Evolutionary conservation across 1,140 invertebrate species (phyloP), one percentile per base, ranked within the genome.

Genomic region (Ips nitidus): DNA sequence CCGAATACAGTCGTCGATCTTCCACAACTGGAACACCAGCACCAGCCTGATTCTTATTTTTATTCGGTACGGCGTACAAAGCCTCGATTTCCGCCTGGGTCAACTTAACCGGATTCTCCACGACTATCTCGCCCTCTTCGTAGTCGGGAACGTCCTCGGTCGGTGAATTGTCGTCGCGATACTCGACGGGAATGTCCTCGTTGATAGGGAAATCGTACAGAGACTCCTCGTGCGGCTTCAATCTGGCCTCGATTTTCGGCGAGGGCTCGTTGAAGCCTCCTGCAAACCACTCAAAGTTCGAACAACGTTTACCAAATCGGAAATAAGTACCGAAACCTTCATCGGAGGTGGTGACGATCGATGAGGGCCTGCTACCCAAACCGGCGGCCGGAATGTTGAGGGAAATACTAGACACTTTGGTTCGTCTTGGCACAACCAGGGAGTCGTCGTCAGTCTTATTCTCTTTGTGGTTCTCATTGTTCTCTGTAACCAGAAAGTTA

Each of bases 181-280:
- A 66, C 59, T 71, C 62, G 3, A 75, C 57, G 2, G 72, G 66
- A 53, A 73, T 73, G 53, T 77, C 75, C 52, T 76, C 77, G 37
- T 73, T 74, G 47, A 75, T 64, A 7, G 75, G 75, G 61, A 75
- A 75, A 65, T 77, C 74, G 53, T 77, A 77, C 5, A 78, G 38
- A 1, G 76, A 75, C 52, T 77, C 73, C 71, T 78, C 77, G 75
- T 75, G 81, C 40, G 80, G 85, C 74, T 85, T 82, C 41, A 87
- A 77, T 61, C 85, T 84, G 61, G 86, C 86, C 78, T 86, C 86
- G 66, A 88, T 83, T 77, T 88, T 86, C 0, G 86, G 86, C 61
- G 83, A 85, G 6, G 86, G 85, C 77, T 88, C 87, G 76, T 87
- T 87, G 79, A 87, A 87, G 4, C 86, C 86, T 36, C 87, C 69